Evolutionary conservation across 2,113 vertebrate species (phyloP).

Genomic region (Myodes glareolus): DNA sequence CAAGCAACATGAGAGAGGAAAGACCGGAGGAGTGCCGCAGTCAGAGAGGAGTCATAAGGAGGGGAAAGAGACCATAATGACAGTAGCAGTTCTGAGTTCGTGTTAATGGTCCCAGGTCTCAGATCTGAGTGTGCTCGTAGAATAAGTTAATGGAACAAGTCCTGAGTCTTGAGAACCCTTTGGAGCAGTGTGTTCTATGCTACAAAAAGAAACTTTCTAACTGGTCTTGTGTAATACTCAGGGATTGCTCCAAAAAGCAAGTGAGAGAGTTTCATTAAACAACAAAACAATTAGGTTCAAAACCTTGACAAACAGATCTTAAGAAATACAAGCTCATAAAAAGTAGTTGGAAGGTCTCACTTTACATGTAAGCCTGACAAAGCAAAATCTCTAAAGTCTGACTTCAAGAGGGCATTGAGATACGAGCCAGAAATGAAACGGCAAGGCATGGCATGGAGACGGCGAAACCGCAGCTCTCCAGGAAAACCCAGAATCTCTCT

Average conservation of each 20-base stretch:
- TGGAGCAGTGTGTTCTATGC: constrained; percentile 84
- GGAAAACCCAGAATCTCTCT: constrained; percentile 39
- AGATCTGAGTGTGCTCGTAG: constrained; percentile 85
- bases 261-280: constrained; percentile 80
- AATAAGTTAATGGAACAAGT: constrained; percentile 86
- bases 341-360: constrained; percentile 49
- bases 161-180: constrained; percentile 84
- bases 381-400: constrained; percentile 12
- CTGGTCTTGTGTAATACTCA: constrained; percentile 80
- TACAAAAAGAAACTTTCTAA: constrained; percentile 83
- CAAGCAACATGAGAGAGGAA: constrained; percentile 86
- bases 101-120: constrained; percentile 87
- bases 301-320: constrained; percentile 74
- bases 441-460: not conserved
- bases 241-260: constrained; percentile 75
- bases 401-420: constrained; percentile 48
- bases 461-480: not conserved
- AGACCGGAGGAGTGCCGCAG: constrained; percentile 81
- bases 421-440: constrained; percentile 56
- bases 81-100: constrained; percentile 86
- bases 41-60: constrained; percentile 84
- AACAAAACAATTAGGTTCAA: constrained; percentile 82
- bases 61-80: constrained; percentile 86
- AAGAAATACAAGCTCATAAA: constrained; percentile 71
- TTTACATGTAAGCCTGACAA: constrained; percentile 49